Evolutionary conservation across 92 coral and sea anemone species (phyloP).

Genomic region (Bergia puertoricense): DNA sequence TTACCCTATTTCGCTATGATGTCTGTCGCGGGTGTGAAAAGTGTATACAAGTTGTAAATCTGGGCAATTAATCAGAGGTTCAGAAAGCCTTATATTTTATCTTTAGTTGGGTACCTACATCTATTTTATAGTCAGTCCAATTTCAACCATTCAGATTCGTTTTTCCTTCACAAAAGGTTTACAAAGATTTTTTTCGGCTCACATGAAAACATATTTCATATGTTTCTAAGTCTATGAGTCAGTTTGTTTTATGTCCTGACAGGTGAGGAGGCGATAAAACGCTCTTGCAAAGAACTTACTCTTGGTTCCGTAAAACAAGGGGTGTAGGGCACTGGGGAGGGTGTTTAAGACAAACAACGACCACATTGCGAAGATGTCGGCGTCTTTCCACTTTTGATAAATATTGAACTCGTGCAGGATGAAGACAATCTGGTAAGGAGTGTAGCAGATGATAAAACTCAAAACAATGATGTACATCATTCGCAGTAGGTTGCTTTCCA

Average conservation of each 20-base stretch:
- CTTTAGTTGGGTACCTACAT: too few species aligned
- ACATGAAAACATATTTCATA: too few species aligned
- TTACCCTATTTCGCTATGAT: too few species aligned
- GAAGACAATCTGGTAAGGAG: conserved; percentile 50
- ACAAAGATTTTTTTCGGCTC: too few species aligned
- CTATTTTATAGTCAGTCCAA: too few species aligned
- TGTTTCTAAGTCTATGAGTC: too few species aligned
- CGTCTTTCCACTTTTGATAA: background rate
- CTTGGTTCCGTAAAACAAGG: conserved; percentile 57
- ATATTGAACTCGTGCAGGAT: background rate
- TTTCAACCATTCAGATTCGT: too few species aligned
- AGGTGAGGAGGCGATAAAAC: conserved; percentile 43
- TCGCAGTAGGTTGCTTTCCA: conserved; percentile 43
- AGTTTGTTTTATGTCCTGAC: background rate
- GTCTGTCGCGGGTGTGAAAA: too few species aligned
- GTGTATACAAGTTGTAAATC: too few species aligned
- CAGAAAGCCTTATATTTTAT: too few species aligned
- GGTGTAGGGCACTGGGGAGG: conserved; percentile 64
- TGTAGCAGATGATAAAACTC: conserved; percentile 48
- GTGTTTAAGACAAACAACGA: background rate
- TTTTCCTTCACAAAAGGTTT: too few species aligned
- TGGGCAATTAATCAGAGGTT: too few species aligned
- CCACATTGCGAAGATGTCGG: background rate
- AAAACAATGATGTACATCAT: conserved; percentile 50
- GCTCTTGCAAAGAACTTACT: conserved; percentile 59